phyloP scores from a whole-genome alignment of 1,140 invertebrate species.

The Mizuhopecten yessoensis region DNA sequence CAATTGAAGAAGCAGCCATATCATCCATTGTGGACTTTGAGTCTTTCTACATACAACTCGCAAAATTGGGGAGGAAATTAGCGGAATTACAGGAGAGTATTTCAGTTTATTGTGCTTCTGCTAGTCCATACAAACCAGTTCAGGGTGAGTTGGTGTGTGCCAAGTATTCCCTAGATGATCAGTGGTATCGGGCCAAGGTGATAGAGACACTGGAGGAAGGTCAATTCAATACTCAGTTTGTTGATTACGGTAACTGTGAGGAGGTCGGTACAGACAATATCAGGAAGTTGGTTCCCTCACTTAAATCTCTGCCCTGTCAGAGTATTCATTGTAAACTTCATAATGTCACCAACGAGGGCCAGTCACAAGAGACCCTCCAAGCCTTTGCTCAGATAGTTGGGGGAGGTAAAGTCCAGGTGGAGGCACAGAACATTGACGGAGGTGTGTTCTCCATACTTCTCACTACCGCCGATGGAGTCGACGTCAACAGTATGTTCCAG shows the following conservation, averaged over 20 bases:
- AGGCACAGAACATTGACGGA: neutral
- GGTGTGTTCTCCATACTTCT: neutral
- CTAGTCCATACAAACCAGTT: slow-evolving; percentile 36
- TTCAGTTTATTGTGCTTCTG: neutral
- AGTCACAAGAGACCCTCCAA: neutral
- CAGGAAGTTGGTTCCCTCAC: neutral
- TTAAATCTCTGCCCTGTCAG: slow-evolving; percentile 44
- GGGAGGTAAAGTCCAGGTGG: neutral
- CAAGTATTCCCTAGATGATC: slow-evolving; percentile 51
- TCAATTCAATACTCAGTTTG: slow-evolving; percentile 48
- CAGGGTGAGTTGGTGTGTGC: slow-evolving; percentile 61
- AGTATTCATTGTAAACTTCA: neutral
- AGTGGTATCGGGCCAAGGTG: slow-evolving; percentile 64
- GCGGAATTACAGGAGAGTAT: slow-evolving; percentile 20
- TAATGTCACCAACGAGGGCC: neutral
- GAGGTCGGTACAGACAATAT: neutral
- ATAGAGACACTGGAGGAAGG: slow-evolving; percentile 7
- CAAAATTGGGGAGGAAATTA: neutral
- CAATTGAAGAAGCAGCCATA: neutral
- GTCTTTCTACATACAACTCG: neutral
- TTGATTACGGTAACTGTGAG: slow-evolving; percentile 63
- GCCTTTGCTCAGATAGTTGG: neutral
- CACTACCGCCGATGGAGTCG: neutral
- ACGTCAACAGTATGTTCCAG: neutral
- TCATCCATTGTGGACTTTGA: slow-evolving; percentile 13